Percentiles rank a stretch among this genome's conserved stretches.
These are phyloP conservation scores for Melanotaenia boesemani DNA, from an alignment of 2,797 vertebrate genomes.

Conservation along the genomic window DNA sequence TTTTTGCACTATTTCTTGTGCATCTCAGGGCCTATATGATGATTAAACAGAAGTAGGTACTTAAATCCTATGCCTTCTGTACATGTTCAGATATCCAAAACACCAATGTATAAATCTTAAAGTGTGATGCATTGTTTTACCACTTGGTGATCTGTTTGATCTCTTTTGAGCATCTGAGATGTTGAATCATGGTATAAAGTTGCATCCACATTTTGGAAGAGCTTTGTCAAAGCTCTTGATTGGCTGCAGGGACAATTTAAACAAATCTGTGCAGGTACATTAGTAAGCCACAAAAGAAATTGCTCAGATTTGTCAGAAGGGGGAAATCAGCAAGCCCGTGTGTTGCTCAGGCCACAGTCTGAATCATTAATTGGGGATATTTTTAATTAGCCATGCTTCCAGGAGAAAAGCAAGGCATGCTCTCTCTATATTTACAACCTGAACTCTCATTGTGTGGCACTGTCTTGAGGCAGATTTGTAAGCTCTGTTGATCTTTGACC, in stretches of 20 bases:
- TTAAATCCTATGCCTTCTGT: constrained; percentile 21
- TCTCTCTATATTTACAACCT: constrained; percentile 63
- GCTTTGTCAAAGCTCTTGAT: constrained; percentile 6
- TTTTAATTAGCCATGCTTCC: constrained; percentile 80
- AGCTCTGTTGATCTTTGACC: constrained; percentile 67
- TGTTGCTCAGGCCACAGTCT: constrained; percentile 39
- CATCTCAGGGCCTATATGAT: constrained; percentile 1
- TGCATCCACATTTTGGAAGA: not conserved
- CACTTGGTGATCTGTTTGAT: not conserved
- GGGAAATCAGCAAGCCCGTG: constrained; percentile 45
- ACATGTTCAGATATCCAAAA: constrained; percentile 22
- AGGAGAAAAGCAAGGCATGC: constrained; percentile 55
- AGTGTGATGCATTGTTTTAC: constrained; percentile 30
- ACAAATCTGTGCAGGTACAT: constrained; percentile 26
- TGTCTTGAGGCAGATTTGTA: constrained; percentile 66
- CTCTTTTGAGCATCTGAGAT: constrained; percentile 5
- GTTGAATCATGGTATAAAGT: constrained; percentile 6
- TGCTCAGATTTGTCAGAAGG: constrained; percentile 71
- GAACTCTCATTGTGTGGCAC: constrained; percentile 29
- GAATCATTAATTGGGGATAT: constrained; percentile 71
- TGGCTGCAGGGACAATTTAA: constrained; percentile 30
- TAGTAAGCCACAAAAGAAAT: constrained; percentile 54
- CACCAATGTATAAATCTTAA: not conserved
- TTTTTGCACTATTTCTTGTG: constrained; percentile 11
- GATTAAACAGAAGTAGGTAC: not conserved